Evolutionary conservation across 2,113 vertebrate genomes (phyloP).

Genomic region (Speoplatyrhinus poulsoni): DNA sequence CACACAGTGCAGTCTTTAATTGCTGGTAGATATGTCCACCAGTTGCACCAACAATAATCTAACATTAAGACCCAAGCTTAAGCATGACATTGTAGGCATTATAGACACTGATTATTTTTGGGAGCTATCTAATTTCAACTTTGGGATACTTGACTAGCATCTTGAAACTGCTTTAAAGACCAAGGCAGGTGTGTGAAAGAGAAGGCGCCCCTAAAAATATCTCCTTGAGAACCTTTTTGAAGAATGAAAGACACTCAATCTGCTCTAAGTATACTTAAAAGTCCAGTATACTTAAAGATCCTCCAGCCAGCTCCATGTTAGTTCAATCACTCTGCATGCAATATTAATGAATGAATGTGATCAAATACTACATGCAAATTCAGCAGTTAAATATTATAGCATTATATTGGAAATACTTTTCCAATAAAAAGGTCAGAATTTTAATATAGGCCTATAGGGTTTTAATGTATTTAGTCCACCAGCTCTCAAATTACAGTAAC

Average conservation of each 20-base stretch:
- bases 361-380: too few species aligned
- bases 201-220: slow-evolving; percentile 86
- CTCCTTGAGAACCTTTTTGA: slow-evolving; percentile 68
- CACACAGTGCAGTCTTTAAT: neutral
- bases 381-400: too few species aligned
- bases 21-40: neutral
- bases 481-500: slow-evolving; percentile 26
- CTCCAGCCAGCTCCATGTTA: neutral
- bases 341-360: neutral
- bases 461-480: slow-evolving; percentile 29
- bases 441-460: neutral
- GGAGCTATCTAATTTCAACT: slow-evolving; percentile 76
- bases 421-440: too few species aligned
- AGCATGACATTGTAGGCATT: slow-evolving; percentile 16
- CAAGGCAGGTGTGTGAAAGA: slow-evolving; percentile 84
- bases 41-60: slow-evolving; percentile 46
- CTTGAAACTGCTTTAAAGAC: slow-evolving; percentile 81
- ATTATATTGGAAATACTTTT: too few species aligned
- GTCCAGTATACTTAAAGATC: neutral
- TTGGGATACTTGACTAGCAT: slow-evolving; percentile 75
- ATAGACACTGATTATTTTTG: slow-evolving; percentile 78
- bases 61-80: slow-evolving; percentile 41
- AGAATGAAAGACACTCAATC: slow-evolving; percentile 52
- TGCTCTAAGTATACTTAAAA: slow-evolving; percentile 36
- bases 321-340: neutral